Evolutionary conservation across 2,113 vertebrate species (phyloP).

Genomic region (Hippopotamus amphibius): DNA sequence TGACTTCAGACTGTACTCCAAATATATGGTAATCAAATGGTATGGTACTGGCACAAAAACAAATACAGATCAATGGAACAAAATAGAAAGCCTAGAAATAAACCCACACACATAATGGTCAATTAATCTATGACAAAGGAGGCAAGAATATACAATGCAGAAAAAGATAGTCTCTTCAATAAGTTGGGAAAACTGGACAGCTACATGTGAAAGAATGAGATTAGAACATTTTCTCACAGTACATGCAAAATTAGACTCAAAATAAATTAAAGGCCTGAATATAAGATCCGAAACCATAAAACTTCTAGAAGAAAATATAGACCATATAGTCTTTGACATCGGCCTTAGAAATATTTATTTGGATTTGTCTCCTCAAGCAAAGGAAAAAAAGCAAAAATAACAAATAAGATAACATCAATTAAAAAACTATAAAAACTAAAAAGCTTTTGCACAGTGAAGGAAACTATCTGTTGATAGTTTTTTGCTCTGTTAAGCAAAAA

Average conservation of each 20-base stretch:
- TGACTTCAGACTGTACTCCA: not conserved
- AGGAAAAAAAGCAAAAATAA: not conserved
- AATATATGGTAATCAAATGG: not conserved
- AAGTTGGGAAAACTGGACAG: not conserved
- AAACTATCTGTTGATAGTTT: too few species aligned
- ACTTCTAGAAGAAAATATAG: not conserved
- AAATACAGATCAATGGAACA: not conserved
- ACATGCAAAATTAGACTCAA: not conserved
- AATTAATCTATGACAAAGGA: not conserved
- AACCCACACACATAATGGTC: not conserved
- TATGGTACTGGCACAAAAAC: not conserved
- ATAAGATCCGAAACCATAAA: not conserved
- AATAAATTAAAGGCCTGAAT: not conserved
- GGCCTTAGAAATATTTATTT: not conserved
- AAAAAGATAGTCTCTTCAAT: not conserved
- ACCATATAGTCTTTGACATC: not conserved
- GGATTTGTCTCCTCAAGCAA: not conserved
- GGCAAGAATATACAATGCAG: not conserved
- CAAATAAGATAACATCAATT: not conserved
- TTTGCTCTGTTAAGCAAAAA: too few species aligned
- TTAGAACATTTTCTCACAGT: not conserved
- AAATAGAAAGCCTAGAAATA: not conserved
- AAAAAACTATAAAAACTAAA: not conserved
- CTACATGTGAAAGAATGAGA: not conserved
- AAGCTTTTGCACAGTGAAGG: too few species aligned